Conservation (phyloP, 2,797 vertebrate genomes). For the Orientallactaga sibirica region DNA sequence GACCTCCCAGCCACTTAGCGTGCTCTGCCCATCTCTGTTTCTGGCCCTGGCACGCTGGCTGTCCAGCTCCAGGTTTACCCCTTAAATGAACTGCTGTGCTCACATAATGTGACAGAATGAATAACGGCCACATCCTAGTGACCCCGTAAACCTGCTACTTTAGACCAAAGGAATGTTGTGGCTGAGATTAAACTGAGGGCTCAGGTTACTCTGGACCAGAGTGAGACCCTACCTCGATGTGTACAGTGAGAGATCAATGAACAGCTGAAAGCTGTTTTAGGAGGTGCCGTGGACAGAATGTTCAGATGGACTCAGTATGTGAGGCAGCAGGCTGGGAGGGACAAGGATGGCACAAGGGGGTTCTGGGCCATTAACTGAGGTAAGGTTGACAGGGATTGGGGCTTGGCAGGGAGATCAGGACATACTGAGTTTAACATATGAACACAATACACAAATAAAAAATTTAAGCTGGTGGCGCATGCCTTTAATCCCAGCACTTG, state of each 20-base stretch:
- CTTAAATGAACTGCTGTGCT: neutral
- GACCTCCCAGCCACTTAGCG: neutral
- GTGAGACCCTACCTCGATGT: too few relatives aligned
- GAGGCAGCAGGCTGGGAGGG: neutral
- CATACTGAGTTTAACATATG: neutral
- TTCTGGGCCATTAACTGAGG: neutral
- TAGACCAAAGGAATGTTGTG: neutral
- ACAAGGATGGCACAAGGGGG: neutral
- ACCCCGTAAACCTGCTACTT: neutral
- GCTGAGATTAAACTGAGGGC: neutral
- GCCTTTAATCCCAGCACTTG: too few relatives aligned
- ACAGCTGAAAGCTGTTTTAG: neutral
- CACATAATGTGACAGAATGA: neutral
- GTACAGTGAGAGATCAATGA: neutral
- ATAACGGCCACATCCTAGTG: neutral
- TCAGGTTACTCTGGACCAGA: neutral
- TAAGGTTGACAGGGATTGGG: fast-evolving
- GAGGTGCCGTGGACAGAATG: neutral
- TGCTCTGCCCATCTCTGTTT: neutral
- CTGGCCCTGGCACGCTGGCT: neutral
- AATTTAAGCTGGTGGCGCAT: too few relatives aligned
- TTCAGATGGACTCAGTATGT: neutral
- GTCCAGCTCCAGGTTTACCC: neutral
- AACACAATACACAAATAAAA: too few relatives aligned
- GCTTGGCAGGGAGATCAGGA: neutral